Percentiles rank a stretch among this genome's conserved stretches.
Evolutionary conservation across 2,113 vertebrate species (phyloP).

Genomic region (Cathartes aura): DNA sequence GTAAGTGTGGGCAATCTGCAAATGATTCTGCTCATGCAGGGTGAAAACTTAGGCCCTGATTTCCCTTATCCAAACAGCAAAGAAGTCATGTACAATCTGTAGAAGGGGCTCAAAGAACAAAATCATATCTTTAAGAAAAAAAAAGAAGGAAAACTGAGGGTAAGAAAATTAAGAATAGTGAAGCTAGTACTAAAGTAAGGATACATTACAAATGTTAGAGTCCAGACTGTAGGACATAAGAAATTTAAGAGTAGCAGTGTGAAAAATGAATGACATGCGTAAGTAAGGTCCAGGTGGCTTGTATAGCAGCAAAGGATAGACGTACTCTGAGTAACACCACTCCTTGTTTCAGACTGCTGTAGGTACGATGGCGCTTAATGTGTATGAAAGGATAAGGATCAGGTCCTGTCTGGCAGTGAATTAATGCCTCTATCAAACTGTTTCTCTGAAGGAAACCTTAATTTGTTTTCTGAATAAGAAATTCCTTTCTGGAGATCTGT

Average conservation of each 20-base stretch:
- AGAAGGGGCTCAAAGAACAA: not conserved
- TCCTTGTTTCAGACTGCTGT: not conserved
- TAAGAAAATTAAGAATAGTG: not conserved
- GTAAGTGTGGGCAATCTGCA: not conserved
- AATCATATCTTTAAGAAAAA: not conserved
- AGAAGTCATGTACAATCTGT: not conserved
- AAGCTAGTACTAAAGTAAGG: not conserved
- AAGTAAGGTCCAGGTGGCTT: not conserved
- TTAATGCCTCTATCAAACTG: not conserved
- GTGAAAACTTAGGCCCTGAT: not conserved
- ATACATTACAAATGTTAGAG: not conserved
- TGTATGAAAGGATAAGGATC: not conserved
- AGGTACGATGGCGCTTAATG: not conserved
- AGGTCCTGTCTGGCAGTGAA: not conserved
- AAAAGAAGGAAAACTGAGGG: accelerated
- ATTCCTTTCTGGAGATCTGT: not conserved
- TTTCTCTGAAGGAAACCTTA: not conserved
- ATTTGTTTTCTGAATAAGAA: not conserved
- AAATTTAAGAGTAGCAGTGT: not conserved
- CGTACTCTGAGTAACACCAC: not conserved
- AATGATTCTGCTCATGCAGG: not conserved
- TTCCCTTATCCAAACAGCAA: not conserved
- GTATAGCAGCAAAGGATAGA: not conserved
- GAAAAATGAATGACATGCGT: not conserved
- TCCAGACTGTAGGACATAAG: not conserved